These are phyloP conservation scores for Condylostylus longicornis DNA, from an alignment of 1,140 invertebrate genomes.

Conservation along the genomic window DNA sequence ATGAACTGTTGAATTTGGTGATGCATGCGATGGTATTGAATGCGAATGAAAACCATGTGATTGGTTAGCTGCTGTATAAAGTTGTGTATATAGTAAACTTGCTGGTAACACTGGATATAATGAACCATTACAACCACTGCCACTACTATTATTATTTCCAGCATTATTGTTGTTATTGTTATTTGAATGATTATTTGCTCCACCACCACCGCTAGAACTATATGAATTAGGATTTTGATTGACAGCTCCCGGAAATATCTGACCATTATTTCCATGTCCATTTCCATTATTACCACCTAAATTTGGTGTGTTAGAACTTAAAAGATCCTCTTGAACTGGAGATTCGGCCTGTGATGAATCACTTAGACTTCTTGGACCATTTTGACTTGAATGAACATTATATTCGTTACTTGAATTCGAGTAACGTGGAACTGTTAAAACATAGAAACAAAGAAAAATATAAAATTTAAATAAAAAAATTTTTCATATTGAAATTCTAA, in stretches of 20 bases:
- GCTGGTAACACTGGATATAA: conserved; percentile 57
- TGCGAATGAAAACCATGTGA: conserved; percentile 57
- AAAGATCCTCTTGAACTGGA: conserved; percentile 59
- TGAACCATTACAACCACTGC: conserved; percentile 42
- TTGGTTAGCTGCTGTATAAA: conserved; percentile 63
- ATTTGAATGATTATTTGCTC: conserved; percentile 19
- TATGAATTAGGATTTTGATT: conserved; percentile 28
- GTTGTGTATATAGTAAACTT: conserved; percentile 65
- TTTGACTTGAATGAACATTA: conserved; percentile 30
- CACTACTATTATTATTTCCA: conserved; percentile 7
- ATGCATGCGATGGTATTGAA: conserved; percentile 43
- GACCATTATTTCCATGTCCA: conserved; percentile 9
- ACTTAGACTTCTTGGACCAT: conserved; percentile 50
- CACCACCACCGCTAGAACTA: conserved; percentile 17
- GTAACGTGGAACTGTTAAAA: conserved; percentile 39
- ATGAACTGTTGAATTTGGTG: conserved; percentile 41
- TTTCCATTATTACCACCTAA: conserved; percentile 19
- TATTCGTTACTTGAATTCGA: conserved; percentile 32
- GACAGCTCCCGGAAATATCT: conserved; percentile 26
- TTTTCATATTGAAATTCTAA: no score
- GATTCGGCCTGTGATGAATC: conserved; percentile 69
- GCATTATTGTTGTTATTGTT: conserved; percentile 16
- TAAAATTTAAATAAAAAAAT: no score
- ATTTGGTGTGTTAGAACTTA: conserved; percentile 39
- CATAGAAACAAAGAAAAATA: no score